Percentiles rank a stretch among this genome's conserved stretches.
Evolutionary conservation across 1,140 invertebrate species (phyloP).

Genomic region (Macrosteles quadrilineatus): DNA sequence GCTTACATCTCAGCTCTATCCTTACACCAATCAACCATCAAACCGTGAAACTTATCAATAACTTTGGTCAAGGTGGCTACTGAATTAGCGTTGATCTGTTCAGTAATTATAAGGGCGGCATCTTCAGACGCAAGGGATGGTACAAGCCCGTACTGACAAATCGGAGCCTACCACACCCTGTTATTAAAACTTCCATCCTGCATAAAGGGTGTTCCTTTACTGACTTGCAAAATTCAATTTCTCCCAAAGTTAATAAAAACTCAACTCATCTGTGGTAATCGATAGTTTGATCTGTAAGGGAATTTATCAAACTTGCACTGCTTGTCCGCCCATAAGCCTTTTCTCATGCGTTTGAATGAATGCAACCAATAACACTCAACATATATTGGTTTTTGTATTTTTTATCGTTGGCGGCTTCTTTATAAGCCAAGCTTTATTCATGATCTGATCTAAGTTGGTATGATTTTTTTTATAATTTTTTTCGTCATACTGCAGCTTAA

Average conservation of each 20-base stretch:
- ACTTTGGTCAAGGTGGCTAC: conserved; percentile 13
- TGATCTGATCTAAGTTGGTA: no score
- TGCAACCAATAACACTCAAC: no score
- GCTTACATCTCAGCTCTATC: no score
- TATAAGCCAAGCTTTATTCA: no score
- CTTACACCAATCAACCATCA: neutral
- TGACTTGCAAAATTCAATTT: conserved; percentile 23
- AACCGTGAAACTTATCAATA: conserved; percentile 28
- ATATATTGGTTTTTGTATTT: no score
- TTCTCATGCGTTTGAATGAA: no score
- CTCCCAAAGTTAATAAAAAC: neutral
- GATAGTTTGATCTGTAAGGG: no score
- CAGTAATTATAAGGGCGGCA: conserved; percentile 26
- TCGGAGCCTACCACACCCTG: neutral
- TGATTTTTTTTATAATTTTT: no score
- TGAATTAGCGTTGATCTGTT: neutral
- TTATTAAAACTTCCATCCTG: neutral
- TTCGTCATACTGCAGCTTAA: no score
- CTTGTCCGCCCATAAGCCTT: no score
- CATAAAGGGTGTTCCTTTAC: neutral
- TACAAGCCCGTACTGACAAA: neutral
- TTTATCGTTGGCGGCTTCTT: no score
- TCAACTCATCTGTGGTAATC: neutral
- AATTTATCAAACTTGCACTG: no score
- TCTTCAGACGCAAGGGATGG: neutral